Evolutionary conservation across 2,113 vertebrate species (phyloP).

Genomic region (Rattus norvegicus): GRCr8 NC_086038.1:41764501-41765000

Average conservation of each 20-base stretch:
- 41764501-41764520: conserved; percentile 12
- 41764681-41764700: conserved; percentile 68
- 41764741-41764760: conserved; percentile 36
- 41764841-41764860: conserved; percentile 57
- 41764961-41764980: not conserved
- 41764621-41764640: conserved; percentile 62
- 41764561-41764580: not conserved
- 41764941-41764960: not conserved
- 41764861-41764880: not conserved
- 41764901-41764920: not conserved
- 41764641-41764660: conserved; percentile 51
- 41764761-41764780: conserved; percentile 35
- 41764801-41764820: conserved; percentile 68
- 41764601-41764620: conserved; percentile 47
- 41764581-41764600: conserved; percentile 30
- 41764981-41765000: not conserved
- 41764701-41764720: conserved; percentile 38
- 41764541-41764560: conserved; percentile 48
- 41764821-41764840: conserved; percentile 62
- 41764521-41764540: not conserved
- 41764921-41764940: not conserved
- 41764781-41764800: conserved; percentile 58
- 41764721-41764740: conserved; percentile 55
- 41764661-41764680: conserved; percentile 73
- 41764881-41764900: not conserved